Evolutionary conservation across 2,888 invertebrate genomes (phyloP).

Genomic region (Agriopis leucophaearia): DNA sequence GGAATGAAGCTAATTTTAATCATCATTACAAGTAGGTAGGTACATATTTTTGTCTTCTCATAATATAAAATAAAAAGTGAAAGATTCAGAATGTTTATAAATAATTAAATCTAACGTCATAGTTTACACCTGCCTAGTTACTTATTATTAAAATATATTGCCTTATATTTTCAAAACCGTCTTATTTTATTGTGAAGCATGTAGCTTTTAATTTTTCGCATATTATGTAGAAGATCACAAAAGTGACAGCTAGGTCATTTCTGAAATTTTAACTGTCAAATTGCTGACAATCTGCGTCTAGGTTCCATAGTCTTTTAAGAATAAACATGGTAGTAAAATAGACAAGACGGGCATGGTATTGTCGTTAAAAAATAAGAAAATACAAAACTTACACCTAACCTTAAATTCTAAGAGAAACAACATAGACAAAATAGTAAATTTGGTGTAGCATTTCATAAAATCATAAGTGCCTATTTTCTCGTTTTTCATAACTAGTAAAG

Average conservation of each 20-base stretch:
- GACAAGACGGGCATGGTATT: neutral
- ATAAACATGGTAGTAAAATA: no score
- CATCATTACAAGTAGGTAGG: slow-evolving; percentile 1
- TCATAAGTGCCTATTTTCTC: neutral
- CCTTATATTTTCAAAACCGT: neutral
- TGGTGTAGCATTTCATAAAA: neutral
- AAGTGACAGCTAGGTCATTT: neutral
- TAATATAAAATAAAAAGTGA: slow-evolving; percentile 11
- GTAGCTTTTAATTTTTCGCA: neutral
- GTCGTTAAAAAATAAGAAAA: neutral
- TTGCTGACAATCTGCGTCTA: neutral
- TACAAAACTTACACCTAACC: neutral
- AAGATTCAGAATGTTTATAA: slow-evolving; percentile 20
- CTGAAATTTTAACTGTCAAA: neutral
- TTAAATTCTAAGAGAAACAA: neutral
- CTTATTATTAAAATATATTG: neutral
- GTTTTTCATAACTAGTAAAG: neutral
- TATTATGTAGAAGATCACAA: slow-evolving; percentile 2
- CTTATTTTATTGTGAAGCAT: neutral
- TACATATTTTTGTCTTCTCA: slow-evolving; percentile 21
- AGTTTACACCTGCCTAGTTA: neutral
- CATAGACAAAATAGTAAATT: neutral
- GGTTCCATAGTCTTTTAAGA: neutral
- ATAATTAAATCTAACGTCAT: slow-evolving; percentile 9
- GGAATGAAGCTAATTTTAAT: slow-evolving; percentile 27